Base-by-base conservation (phyloP, 2,797 vertebrate species). In the Falco rusticolus region DNA sequence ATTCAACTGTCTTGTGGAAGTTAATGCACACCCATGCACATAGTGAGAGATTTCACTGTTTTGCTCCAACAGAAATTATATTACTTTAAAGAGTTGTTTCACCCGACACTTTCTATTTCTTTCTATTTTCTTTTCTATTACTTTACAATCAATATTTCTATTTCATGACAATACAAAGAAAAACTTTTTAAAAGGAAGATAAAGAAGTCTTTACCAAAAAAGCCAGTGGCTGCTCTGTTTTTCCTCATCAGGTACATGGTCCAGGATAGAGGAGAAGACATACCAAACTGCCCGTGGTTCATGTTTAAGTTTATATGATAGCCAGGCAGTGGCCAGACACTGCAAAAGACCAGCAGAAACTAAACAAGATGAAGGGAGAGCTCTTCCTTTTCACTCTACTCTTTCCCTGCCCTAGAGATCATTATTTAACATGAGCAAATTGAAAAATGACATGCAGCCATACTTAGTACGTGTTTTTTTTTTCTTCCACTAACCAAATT, bases 171-270 rank as follows among this genome's bases (percentile, higher is more conserved):
- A 60, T 16, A 3, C 47, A 51, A 60, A 86, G 4, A 16, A 28
- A 63, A 90, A 39, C 20, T 79, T 71, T 51, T 48, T 6, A 37
- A 76, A 57, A 87, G 33, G 47, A 79, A 94, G 66, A 93, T 11
- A 71, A 95, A 69, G 63, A 89, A 89, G 63, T 93, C 16, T 87
- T 99, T 98, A 98, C 98, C 98, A 47, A 98, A 98, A 63, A 98
- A 92, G 34, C 94, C 96, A 78, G 94, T 69, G 93, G 95, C 95
- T 41, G 97, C 93, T 89, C 97, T 98, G 92, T 96, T 97, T 96
- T 98, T 98, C 97, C 97, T 98, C 98, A 98, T 98, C 97, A 99
- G 97, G 97, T 98, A 98, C 98, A 98, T 93, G 87, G 98, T 98
- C 98, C 98, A 98, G 51, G 98, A 98, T 63, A 98, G 89, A 13